Evolutionary conservation across 2,888 invertebrate species (phyloP).

Genomic region (Mesorhabditis sp.): DNA sequence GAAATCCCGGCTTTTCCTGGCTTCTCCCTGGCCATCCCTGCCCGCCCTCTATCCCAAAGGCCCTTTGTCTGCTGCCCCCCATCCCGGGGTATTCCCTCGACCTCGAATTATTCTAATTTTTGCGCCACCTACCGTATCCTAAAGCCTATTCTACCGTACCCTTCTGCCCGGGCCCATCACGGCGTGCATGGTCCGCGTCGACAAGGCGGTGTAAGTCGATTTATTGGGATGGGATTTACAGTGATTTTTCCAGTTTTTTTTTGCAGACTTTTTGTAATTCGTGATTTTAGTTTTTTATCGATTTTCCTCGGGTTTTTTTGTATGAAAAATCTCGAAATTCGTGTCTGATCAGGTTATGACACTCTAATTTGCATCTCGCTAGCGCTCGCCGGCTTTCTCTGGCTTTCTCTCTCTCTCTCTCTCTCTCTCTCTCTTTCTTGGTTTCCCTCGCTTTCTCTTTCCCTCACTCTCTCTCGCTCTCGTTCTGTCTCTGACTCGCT

Average conservation of each 20-base stretch:
- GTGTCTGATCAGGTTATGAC: neutral
- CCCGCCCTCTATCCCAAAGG: neutral
- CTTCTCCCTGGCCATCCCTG: neutral
- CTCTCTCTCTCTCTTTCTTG: constrained; percentile 5
- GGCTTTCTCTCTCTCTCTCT: constrained; percentile 1
- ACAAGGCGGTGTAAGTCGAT: neutral
- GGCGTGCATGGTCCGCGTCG: neutral
- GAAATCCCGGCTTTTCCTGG: neutral
- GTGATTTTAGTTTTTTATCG: neutral
- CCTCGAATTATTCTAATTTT: neutral
- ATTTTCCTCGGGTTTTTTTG: neutral
- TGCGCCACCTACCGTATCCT: too few species aligned
- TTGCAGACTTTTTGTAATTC: neutral
- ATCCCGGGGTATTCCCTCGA: neutral
- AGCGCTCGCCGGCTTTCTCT: constrained; percentile 12
- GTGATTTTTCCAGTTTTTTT: neutral
- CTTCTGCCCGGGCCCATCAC: neutral
- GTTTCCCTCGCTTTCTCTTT: neutral
- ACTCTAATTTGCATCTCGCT: neutral
- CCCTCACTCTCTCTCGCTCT: neutral
- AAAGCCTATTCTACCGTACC: neutral
- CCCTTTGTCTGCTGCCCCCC: constrained; percentile 8
- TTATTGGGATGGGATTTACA: neutral
- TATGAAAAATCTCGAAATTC: neutral
- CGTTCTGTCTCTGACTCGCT: too few species aligned